Conservation (phyloP, 2,888 invertebrate species). For the Clusia tigrina region DNA sequence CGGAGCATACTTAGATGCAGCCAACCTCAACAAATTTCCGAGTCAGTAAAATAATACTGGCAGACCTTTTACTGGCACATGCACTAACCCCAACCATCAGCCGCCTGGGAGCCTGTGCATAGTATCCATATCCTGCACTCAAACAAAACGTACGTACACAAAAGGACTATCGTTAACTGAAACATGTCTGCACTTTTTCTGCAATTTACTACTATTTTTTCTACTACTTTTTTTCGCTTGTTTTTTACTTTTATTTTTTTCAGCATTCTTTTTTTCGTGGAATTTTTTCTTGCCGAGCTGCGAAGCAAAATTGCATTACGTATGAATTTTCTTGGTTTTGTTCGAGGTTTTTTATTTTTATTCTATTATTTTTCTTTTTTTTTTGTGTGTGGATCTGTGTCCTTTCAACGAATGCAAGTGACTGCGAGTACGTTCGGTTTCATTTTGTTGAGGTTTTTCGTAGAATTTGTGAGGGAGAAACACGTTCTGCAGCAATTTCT, state of each 20-base stretch:
- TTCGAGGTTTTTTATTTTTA: too few species aligned
- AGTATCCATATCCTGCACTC: conserved; percentile 3
- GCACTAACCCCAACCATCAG: not conserved
- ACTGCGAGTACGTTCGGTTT: not conserved
- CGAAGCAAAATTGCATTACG: not conserved
- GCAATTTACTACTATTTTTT: not conserved
- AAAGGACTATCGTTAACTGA: not conserved
- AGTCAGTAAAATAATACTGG: not conserved
- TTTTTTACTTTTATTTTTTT: not conserved
- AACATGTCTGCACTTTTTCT: conserved; percentile 4
- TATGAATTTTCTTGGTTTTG: not conserved
- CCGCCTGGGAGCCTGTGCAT: not conserved
- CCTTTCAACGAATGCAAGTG: not conserved
- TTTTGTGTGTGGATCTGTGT: not conserved
- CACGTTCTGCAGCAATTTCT: conserved; percentile 3
- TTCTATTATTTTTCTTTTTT: too few species aligned
- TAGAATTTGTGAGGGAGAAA: not conserved
- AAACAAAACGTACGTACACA: not conserved
- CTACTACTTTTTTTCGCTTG: not conserved
- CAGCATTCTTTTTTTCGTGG: not conserved
- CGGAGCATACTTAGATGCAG: too few species aligned
- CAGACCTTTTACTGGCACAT: not conserved
- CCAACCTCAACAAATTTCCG: not conserved
- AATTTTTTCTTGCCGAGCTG: too few species aligned
- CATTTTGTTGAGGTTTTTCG: conserved; percentile 8